These are phyloP conservation scores for Oryzias woworae DNA, from an alignment of 2,113 vertebrate species.

Conservation along the genomic window DNA sequence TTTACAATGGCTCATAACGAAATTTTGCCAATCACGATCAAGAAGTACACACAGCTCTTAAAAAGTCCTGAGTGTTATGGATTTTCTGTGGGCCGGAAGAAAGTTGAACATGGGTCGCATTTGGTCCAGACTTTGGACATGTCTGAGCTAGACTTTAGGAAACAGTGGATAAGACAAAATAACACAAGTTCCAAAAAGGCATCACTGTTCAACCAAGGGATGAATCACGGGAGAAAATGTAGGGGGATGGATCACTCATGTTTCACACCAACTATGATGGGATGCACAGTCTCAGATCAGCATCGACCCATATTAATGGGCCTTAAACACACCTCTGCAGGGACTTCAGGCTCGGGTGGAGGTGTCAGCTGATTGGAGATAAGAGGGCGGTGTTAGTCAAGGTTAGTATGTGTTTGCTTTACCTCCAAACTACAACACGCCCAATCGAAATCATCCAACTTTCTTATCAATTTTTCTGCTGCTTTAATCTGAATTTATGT, in stretches of 20 bases:
- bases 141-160: constrained; percentile 3
- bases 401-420: constrained; percentile 31
- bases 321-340: constrained; percentile 88
- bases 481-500: constrained; percentile 1
- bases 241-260: constrained; percentile 8
- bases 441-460: background rate
- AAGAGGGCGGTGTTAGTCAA: constrained; percentile 79
- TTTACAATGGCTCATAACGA: no score
- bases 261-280: constrained; percentile 15
- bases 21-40: no score
- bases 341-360: constrained; percentile 85
- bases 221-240: background rate
- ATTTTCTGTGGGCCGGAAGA: no score
- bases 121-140: no score
- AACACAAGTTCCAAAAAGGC: constrained; percentile 10
- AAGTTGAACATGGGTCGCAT: no score
- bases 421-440: constrained; percentile 12
- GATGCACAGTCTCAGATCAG: constrained; percentile 43
- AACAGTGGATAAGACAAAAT: background rate
- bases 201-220: background rate
- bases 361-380: constrained; percentile 89
- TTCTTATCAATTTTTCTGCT: background rate
- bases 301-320: constrained; percentile 76
- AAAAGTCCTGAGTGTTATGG: no score
- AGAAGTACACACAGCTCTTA: no score